Evolutionary conservation across 2,888 invertebrate genomes (phyloP), one percentile per base, ranked within the genome.

Genomic region (Sminthurinus aureus): DNA sequence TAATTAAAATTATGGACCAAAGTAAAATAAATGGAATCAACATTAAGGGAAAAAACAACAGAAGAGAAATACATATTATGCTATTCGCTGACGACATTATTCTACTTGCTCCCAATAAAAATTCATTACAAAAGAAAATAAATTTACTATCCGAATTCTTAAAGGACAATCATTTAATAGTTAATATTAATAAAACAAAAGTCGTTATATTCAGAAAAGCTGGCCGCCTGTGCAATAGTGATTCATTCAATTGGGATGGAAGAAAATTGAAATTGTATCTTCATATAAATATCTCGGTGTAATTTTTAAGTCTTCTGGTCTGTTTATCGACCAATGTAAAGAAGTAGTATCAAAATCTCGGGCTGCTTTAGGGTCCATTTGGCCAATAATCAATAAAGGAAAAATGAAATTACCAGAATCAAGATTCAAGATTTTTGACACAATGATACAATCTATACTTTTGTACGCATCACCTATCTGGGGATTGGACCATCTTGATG

Each of bases 181-280:
- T 22, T 4, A 69, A 69, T n/a, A 15, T 69, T 2, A 20, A n/a
- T 3, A 73, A 80, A 71, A 80, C 80, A 51, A 80, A 80, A 15
- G 24, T 80, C 13, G 20, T 80, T n/a, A 18, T 71, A 0, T 73
- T 73, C 38, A 12, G 58, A 80, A 80, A 71, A 51, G 15, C n/a
- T 4, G 13, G n/a, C 13, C 22, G 67, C 18, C 67, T 24, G 0
- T 11, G 18, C 9, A 38, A 6, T 18, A 18, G 2, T 12, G 50
- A 26, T 15, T 3, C 3, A 4, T 50, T 79, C 18, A 13, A n/a
- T 22, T 79, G 69, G 22, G 20, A 20, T 11, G 69, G 38, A 38
- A 38, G 20, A 22, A 3, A 69, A 69, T 69, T 20, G 69, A 69
- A 69, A 22, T 22, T n/a, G 69, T 69, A 15, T 4, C n/a, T 12